Conservation (phyloP, 2,888 invertebrate genomes). For the Thecocarcelia acutangulata region DNA sequence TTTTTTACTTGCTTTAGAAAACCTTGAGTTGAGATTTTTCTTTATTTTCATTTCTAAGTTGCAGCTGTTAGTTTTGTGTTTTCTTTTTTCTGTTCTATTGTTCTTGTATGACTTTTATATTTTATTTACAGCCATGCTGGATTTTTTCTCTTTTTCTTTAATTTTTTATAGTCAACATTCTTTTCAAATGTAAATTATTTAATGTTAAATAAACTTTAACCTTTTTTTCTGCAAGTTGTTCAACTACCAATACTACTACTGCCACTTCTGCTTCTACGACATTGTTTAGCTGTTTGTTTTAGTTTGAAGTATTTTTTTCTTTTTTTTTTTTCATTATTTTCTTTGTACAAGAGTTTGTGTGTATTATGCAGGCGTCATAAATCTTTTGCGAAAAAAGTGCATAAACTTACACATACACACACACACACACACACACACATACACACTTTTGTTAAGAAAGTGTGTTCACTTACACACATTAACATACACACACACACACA, state of each 20-base stretch:
- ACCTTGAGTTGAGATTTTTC: not conserved
- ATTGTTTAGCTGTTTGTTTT: conserved; percentile 55
- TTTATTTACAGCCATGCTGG: conserved; percentile 44
- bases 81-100: conserved; percentile 16
- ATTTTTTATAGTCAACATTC: conserved; percentile 50
- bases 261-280: conserved; percentile 25
- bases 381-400: conserved; percentile 56
- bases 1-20: not conserved
- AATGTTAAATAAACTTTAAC: conserved; percentile 64
- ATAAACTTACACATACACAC: conserved; percentile 26
- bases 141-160: conserved; percentile 2
- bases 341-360: conserved; percentile 35
- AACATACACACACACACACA: not conserved
- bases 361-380: conserved; percentile 65
- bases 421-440: not conserved
- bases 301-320: conserved; percentile 17
- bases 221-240: conserved; percentile 51
- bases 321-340: not conserved
- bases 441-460: not conserved
- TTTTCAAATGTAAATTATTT: conserved; percentile 62
- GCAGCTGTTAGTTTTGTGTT: conserved; percentile 6
- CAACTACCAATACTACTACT: conserved; percentile 40
- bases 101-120: conserved; percentile 38
- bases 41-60: not conserved
- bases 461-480: not conserved